Percentiles rank a stretch among this genome's conserved stretches.
Evolutionary conservation across 2,113 vertebrate genomes (phyloP).

Genomic region (Corythoichthys intestinalis): DNA sequence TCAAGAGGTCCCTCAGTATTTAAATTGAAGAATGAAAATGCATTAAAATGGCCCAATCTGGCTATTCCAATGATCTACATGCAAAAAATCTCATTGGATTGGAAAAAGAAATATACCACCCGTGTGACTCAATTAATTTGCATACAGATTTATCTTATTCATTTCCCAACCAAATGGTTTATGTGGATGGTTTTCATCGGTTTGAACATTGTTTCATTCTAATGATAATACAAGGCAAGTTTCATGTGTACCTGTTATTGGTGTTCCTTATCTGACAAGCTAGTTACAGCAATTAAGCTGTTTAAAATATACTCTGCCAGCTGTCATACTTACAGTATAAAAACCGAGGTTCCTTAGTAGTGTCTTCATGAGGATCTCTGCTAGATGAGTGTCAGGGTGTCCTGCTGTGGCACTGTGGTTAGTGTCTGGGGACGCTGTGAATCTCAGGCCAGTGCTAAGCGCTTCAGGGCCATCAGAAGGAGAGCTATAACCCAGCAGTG

Average conservation of each 20-base stretch:
- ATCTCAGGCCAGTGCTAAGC: conserved; percentile 66
- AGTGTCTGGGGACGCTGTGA: conserved; percentile 58
- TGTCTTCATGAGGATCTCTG: conserved; percentile 98
- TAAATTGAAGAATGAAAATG: no score
- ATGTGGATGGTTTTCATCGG: no score
- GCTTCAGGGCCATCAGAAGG: conserved; percentile 83
- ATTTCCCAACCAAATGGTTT: no score
- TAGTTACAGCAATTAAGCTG: neutral
- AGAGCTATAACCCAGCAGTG: conserved; percentile 90
- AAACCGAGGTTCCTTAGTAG: conserved; percentile 95
- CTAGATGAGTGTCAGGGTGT: conserved; percentile 92
- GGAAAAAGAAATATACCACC: no score
- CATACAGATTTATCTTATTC: no score
- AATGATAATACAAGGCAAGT: neutral
- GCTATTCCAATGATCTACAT: no score
- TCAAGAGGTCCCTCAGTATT: no score
- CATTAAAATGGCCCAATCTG: no score
- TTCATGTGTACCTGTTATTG: neutral
- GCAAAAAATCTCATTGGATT: no score
- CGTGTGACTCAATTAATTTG: no score
- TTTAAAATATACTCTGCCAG: neutral
- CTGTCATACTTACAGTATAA: conserved; percentile 82
- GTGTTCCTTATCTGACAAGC: neutral
- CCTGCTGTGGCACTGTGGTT: conserved; percentile 52
- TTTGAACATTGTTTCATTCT: neutral